Evolutionary conservation across 2,888 invertebrate genomes (phyloP).

Genomic region (Periphyllus acericola): DNA sequence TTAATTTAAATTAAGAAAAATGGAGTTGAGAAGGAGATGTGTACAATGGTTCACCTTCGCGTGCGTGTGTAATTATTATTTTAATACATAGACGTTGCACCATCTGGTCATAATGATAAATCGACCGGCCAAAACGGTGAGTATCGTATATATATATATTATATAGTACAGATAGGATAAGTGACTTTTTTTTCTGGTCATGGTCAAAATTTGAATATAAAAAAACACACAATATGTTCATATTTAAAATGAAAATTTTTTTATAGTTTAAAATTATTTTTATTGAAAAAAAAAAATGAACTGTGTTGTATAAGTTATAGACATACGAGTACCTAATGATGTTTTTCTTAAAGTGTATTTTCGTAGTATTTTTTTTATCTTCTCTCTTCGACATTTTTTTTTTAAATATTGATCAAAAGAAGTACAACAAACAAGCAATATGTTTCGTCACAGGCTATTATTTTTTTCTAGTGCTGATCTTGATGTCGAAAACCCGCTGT

Average conservation of each 20-base stretch:
- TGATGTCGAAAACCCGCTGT: slow-evolving; percentile 22
- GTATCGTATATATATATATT: not conserved
- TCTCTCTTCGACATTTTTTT: not conserved
- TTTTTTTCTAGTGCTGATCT: slow-evolving; percentile 28
- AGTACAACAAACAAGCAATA: not conserved
- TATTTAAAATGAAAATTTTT: not conserved
- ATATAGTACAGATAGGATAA: not conserved
- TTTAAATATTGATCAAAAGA: not conserved
- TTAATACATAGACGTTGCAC: not conserved
- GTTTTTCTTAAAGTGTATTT: not conserved
- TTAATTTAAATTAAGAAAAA: slow-evolving; percentile 13
- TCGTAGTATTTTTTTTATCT: not conserved
- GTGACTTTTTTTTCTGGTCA: not conserved
- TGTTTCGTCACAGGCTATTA: not conserved
- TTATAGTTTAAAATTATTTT: not conserved
- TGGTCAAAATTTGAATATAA: not conserved
- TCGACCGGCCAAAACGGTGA: slow-evolving; percentile 3
- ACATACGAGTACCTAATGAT: not conserved
- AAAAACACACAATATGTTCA: too few species aligned
- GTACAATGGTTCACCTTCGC: slow-evolving; percentile 32
- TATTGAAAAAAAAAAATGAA: not conserved
- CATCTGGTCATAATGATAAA: slow-evolving; percentile 31
- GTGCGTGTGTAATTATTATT: slow-evolving; percentile 12
- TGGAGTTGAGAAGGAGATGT: not conserved
- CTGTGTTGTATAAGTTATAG: not conserved